A percentile compares a stretch with the other conserved stretches of the same genome.
Conservation (phyloP, 53 echinoderm and acorn worm genomes). For the Arbacia lixula region DNA sequence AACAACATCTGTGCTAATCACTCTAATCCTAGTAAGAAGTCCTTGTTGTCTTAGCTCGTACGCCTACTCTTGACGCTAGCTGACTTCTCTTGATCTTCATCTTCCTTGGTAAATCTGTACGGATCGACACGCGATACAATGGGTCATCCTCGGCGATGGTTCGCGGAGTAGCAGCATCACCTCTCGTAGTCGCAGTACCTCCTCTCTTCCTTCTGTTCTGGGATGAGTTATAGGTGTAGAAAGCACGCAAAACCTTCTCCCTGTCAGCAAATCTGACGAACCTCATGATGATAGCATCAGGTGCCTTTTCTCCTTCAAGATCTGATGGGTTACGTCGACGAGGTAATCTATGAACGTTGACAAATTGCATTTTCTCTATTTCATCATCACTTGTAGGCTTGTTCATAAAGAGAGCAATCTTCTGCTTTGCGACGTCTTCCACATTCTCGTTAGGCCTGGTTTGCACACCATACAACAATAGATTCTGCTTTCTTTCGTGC, state of each 20-base stretch:
- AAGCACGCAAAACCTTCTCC: no score
- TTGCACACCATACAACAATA: slow-evolving; percentile 14
- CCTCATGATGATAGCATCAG: neutral
- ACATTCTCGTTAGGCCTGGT: slow-evolving; percentile 4
- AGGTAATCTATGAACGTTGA: neutral
- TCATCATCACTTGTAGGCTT: slow-evolving; percentile 6
- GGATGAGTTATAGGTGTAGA: neutral
- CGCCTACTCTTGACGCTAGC: no score
- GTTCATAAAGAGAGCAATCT: slow-evolving; percentile 14
- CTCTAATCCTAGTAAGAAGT: no score
- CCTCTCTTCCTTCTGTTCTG: neutral
- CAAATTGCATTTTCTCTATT: neutral
- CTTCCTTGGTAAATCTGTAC: no score
- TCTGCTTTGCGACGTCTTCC: slow-evolving; percentile 9
- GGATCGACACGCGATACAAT: no score
- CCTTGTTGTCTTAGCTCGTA: no score
- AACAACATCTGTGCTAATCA: no score
- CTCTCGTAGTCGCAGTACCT: no score
- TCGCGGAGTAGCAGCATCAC: no score
- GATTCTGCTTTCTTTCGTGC: neutral
- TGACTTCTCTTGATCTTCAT: no score
- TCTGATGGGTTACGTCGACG: neutral
- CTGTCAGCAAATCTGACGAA: neutral
- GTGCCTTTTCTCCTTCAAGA: neutral
- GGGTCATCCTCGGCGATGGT: no score